Evolutionary conservation across 2,888 invertebrate genomes (phyloP), one percentile per base, ranked within the genome.

Genomic region (Eumerus sabulonum): DNA sequence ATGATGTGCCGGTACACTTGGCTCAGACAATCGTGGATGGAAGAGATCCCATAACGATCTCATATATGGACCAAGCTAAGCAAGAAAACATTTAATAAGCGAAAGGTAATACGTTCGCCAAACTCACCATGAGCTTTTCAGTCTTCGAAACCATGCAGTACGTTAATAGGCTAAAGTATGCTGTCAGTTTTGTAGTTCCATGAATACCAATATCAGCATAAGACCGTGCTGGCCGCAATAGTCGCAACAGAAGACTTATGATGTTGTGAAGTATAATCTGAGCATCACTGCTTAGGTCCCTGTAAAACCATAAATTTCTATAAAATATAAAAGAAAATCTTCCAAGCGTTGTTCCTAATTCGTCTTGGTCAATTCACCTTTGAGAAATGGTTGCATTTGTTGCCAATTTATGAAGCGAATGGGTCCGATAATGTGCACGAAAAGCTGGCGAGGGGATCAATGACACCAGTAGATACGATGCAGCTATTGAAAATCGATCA

Each of bases 1-100:
- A 86, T 97, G 97, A 90, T 98, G 97, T 64, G 97, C 96, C 17
- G 98, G 95, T 84, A 98, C 96, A 62, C 96, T 95, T 0, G 98
- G 98, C 90, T 98, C 98, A 9, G 97, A 96, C 81, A 98, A 91
- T 84, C 96, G 95, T 1, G 98, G 97, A 90, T 98, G 97, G 89
- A 98, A 98, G 67, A 98, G 90, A 84, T 96, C 95, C 98, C 98
- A 98, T 44, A 98, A 90, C 85, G 97, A 96, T 84, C 94, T 92
- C 90, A 97, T 95, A 89, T 95, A 96, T 83, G 94, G 95, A n/a
- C 96, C 95, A 89, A 98, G 96, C 96, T 97, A 40, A 11, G 90
- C 1, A 91, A 36, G 9, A 14, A 36, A 0, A 47, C 17, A 54
- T 40, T 13, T 5, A 51, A 51, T 9, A 19, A n/a, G 42, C n/a